phyloP scores from a whole-genome alignment of 1,140 invertebrate species.

The Agrilus planipennis region DNA sequence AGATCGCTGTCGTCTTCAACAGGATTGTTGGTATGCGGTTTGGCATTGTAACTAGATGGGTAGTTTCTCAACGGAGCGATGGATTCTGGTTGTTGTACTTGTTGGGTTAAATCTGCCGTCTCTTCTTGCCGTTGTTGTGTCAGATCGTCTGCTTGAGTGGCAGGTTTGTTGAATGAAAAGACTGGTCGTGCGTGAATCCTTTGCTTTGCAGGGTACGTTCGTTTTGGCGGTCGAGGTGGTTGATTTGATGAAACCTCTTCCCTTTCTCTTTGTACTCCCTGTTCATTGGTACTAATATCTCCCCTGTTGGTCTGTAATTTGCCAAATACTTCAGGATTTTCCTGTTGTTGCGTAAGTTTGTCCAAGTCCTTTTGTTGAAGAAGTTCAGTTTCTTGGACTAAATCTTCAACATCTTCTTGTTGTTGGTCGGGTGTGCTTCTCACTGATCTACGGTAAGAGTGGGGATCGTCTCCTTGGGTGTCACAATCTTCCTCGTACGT shows the following conservation, averaged over 20 bases:
- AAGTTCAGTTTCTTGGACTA: not conserved
- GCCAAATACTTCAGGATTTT: conserved; percentile 1
- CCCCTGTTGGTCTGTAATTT: not conserved
- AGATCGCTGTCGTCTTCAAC: not conserved
- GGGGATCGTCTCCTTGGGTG: too few species aligned
- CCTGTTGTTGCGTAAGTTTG: not conserved
- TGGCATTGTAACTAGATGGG: conserved; percentile 5
- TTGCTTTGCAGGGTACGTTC: not conserved
- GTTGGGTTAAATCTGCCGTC: conserved; percentile 1
- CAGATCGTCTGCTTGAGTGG: not conserved
- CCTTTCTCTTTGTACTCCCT: not conserved
- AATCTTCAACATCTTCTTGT: not conserved
- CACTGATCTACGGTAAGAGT: not conserved
- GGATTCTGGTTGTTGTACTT: not conserved
- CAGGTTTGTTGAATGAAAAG: not conserved
- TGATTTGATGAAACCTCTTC: not conserved
- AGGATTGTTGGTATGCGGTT: conserved; percentile 4
- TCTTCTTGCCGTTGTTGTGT: conserved; percentile 7
- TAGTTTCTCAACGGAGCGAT: conserved; percentile 2
- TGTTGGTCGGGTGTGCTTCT: not conserved
- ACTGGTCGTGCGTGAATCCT: not conserved
- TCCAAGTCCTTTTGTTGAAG: not conserved
- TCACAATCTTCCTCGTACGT: not conserved
- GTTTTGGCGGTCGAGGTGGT: not conserved
- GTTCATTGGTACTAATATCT: not conserved